Evolutionary conservation across 1,140 invertebrate species (phyloP).

Genomic region (Belonocnema kinseyi): DNA sequence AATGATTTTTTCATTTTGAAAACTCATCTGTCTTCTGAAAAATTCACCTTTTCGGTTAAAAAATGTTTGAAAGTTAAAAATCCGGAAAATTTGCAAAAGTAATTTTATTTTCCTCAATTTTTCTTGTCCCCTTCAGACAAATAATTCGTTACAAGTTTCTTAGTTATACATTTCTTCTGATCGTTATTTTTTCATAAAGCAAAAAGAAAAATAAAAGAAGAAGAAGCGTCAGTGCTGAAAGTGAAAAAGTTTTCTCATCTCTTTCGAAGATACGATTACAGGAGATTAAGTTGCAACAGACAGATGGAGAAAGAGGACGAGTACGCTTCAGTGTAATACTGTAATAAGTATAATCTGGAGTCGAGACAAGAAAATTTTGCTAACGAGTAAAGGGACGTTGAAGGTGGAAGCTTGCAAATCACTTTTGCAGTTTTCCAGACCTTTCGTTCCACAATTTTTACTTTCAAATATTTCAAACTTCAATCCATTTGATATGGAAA

Average conservation of each 20-base stretch:
- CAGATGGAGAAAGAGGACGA: slow-evolving; percentile 36
- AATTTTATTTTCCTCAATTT: not conserved
- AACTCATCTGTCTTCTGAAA: too few relatives aligned
- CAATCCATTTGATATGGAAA: too few relatives aligned
- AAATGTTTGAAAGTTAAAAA: too few relatives aligned
- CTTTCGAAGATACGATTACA: slow-evolving; percentile 51
- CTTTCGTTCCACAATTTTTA: not conserved
- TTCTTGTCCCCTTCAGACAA: not conserved
- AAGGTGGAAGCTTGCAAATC: slow-evolving; percentile 48
- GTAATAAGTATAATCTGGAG: not conserved
- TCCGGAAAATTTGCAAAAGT: too few relatives aligned
- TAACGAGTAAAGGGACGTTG: slow-evolving; percentile 50
- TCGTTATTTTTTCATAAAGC: not conserved
- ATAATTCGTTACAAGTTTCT: not conserved
- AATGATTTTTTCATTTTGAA: too few relatives aligned
- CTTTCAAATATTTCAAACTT: not conserved
- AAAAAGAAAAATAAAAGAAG: not conserved
- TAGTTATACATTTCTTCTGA: not conserved
- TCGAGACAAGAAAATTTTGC: slow-evolving; percentile 39
- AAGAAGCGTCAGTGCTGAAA: slow-evolving; percentile 34
- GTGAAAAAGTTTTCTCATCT: slow-evolving; percentile 57
- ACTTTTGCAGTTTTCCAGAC: slow-evolving; percentile 48
- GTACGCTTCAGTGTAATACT: not conserved
- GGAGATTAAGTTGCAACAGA: slow-evolving; percentile 51
- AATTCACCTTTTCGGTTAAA: too few relatives aligned